Evolutionary conservation across 2,888 invertebrate genomes (phyloP), one percentile per base, ranked within the genome.

Genomic region (Pomacea canaliculata): DNA sequence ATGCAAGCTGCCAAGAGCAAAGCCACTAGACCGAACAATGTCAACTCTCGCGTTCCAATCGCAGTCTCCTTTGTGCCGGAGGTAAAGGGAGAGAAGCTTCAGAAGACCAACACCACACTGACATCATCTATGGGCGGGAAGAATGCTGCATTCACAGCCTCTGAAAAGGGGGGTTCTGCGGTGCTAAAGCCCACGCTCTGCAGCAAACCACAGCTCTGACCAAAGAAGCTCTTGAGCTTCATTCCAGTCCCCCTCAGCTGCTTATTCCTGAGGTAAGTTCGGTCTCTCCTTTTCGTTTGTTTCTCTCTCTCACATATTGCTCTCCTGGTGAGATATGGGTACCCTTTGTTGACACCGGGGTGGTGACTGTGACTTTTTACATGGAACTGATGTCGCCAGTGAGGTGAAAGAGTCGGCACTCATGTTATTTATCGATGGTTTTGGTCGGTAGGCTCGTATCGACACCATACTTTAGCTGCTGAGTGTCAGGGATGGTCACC

Each of bases 161-260:
- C 51, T 56, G 51, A 56, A 56, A 56, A 56, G 51, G 10, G 8
- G 0, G 8, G 10, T 13, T 2, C 4, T 56, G 8, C 10, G 0
- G 8, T 16, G 16, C 8, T 4, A 0, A 23, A 10, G 12, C n/a
- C 63, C 23, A 63, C 27, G 10, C 10, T 12, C 63, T 12, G 7
- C 12, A 9, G 5, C 62, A 69, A 12, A 67, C 60, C 16, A 1
- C 63, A 19, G 23, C 65, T 10, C 51, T 73, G 48, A 72, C 69
- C 23, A 23, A 48, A 51, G 74, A 78, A 13, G 27, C 62, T 37
- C 37, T 66, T 10, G 72, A 76, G 8, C 59, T 48, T 5, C 76
- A 75, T 9, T 18, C 37, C 27, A 76, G 63, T 23, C 59, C 63
- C 0, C 19, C 56, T 3, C 56, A 68, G 37, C 48, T 62, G 12